Percentiles rank a stretch among this genome's conserved stretches.
Conservation (phyloP, 1,140 invertebrate genomes). For the Pogonognathellus flavescens region DNA sequence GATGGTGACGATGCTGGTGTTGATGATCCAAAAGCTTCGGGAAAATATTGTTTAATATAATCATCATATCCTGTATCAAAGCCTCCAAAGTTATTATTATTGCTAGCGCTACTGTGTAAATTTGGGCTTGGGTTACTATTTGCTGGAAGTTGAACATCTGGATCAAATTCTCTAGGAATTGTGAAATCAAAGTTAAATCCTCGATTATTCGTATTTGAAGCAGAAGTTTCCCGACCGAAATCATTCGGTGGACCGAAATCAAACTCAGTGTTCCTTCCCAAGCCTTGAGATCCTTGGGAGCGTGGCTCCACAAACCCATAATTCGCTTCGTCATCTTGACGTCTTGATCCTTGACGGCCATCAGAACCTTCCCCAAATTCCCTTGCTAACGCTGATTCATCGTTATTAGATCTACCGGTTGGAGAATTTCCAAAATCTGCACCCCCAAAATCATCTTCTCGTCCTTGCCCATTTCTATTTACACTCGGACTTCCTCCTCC, state of each 20-base stretch:
- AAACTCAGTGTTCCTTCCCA: constrained; percentile 37
- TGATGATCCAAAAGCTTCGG: constrained; percentile 55
- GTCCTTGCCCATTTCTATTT: not conserved
- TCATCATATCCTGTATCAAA: constrained; percentile 65
- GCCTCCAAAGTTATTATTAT: constrained; percentile 44
- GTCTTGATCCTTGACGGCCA: not conserved
- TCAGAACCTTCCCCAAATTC: constrained; percentile 1
- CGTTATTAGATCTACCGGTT: not conserved
- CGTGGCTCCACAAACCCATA: constrained; percentile 53
- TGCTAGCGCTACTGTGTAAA: not conserved
- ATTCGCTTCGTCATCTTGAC: constrained; percentile 47
- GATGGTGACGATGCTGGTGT: constrained; percentile 40
- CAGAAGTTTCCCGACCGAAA: constrained; percentile 44
- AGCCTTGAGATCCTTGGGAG: constrained; percentile 28
- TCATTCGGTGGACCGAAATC: constrained; percentile 62
- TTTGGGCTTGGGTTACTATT: constrained; percentile 53
- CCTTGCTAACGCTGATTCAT: constrained; percentile 17
- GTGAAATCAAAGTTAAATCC: constrained; percentile 61
- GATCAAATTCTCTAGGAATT: constrained; percentile 64
- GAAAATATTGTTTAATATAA: constrained; percentile 64
- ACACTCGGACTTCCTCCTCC: not conserved
- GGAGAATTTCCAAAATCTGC: constrained; percentile 40
- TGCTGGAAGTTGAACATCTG: constrained; percentile 57
- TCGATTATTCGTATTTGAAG: constrained; percentile 29
- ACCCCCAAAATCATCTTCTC: constrained; percentile 1